Evolutionary conservation across 2,113 vertebrate species (phyloP).

Genomic region (Trichechus manatus): DNA sequence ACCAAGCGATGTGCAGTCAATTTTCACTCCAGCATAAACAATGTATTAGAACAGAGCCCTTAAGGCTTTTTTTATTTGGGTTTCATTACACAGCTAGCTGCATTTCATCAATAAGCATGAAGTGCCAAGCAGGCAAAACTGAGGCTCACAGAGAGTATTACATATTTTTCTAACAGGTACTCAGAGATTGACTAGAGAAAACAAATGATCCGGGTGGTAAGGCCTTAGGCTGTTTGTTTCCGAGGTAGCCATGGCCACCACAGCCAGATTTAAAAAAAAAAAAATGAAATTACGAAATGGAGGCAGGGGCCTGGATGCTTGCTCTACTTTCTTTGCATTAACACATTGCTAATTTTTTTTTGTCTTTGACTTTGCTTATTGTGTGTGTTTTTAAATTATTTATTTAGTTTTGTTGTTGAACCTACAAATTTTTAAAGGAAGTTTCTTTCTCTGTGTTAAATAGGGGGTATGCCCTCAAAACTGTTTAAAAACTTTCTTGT

Average conservation of each 20-base stretch:
- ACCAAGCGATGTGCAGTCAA: constrained; percentile 69
- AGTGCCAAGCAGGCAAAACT: constrained; percentile 65
- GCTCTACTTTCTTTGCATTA: constrained; percentile 15
- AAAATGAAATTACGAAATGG: constrained; percentile 31
- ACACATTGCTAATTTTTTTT: background rate
- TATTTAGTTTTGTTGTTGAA: too few species aligned
- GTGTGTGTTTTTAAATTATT: too few species aligned
- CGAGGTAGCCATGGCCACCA: background rate
- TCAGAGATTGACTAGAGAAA: constrained; percentile 57
- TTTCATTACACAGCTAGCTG: constrained; percentile 76
- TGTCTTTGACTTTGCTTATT: background rate
- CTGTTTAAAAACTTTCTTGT: background rate
- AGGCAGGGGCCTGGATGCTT: background rate
- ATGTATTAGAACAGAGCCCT: constrained; percentile 74
- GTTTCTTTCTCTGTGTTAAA: background rate
- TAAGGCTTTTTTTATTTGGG: constrained; percentile 54
- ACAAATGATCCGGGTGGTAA: constrained; percentile 33
- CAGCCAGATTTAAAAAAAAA: background rate
- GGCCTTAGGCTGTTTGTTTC: background rate
- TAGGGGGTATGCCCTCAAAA: background rate
- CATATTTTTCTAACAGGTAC: constrained; percentile 35
- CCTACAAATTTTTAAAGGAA: background rate
- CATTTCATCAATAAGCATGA: constrained; percentile 72
- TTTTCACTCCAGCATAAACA: constrained; percentile 74
- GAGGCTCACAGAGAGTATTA: constrained; percentile 29